Percentiles rank a stretch among this genome's conserved stretches.
Conservation (phyloP, 35 echinoderm and acorn worm genomes). For the Strongylocentrotus purpuratus region DNA sequence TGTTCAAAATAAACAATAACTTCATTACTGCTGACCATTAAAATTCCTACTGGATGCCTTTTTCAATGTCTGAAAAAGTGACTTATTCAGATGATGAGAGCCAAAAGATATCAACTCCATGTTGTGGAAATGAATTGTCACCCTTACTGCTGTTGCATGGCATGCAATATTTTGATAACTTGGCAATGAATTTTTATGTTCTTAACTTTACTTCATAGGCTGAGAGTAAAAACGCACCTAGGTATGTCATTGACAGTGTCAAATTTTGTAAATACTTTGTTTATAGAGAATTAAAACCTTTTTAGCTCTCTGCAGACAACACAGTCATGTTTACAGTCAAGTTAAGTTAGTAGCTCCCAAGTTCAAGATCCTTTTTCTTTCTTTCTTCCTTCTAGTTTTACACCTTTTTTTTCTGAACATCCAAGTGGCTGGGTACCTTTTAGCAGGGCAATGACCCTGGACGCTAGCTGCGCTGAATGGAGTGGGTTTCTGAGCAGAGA, state of each 20-base stretch:
- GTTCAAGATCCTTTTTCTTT: neutral
- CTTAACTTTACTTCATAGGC: too few species aligned
- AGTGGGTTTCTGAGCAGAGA: neutral
- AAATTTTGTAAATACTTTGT: neutral
- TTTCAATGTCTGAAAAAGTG: neutral
- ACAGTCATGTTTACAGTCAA: neutral
- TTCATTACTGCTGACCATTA: too few species aligned
- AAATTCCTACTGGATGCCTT: too few species aligned
- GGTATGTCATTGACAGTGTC: neutral
- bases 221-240: neutral
- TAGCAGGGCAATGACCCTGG: constrained; percentile 31
- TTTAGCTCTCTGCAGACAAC: too few species aligned
- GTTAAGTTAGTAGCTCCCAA: neutral
- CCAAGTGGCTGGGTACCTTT: neutral
- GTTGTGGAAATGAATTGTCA: neutral
- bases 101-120: neutral
- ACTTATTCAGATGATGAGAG: neutral
- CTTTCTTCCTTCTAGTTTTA: neutral
- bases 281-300: too few species aligned
- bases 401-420: neutral
- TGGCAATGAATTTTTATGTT: too few species aligned
- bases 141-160: too few species aligned
- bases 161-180: too few species aligned
- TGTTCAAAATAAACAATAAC: too few species aligned
- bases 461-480: neutral